Percentiles rank a stretch among this genome's conserved stretches.
These are phyloP conservation scores for Achroia grisella DNA, from an alignment of 1,140 invertebrate species.

Conservation along the genomic window DNA sequence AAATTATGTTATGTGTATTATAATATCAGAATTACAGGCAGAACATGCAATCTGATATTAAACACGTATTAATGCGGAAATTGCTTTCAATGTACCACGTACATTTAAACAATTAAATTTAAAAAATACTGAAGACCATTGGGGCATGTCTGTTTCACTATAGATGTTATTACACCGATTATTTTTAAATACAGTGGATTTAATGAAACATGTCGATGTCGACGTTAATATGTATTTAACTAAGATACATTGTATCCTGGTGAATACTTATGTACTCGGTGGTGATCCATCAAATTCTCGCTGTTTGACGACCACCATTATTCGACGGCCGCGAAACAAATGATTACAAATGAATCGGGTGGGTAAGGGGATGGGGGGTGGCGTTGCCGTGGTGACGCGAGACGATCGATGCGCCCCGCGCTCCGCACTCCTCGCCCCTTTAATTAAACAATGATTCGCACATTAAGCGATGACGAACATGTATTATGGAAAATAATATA, in stretches of 20 bases:
- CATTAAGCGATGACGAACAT: conserved; percentile 47
- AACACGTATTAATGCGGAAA: too few relatives aligned
- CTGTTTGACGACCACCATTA: conserved; percentile 55
- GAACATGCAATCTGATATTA: too few relatives aligned
- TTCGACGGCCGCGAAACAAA: conserved; percentile 66
- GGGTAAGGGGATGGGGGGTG: conserved; percentile 22
- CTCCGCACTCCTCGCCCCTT: conserved; percentile 30
- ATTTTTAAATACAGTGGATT: too few relatives aligned
- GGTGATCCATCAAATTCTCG: conserved; percentile 58
- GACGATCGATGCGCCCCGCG: conserved; percentile 55
- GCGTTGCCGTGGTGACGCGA: conserved; percentile 56
- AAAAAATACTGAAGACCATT: too few relatives aligned
- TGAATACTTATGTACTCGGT: conserved; percentile 6
- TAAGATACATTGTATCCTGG: background rate
- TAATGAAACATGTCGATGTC: background rate
- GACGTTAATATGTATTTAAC: too few relatives aligned
- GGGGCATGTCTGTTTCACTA: too few relatives aligned
- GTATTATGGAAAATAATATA: conserved; percentile 14
- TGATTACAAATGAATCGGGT: conserved; percentile 69
- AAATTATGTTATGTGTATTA: too few relatives aligned
- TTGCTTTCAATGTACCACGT: too few relatives aligned
- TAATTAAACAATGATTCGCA: conserved; percentile 72
- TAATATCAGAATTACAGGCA: too few relatives aligned
- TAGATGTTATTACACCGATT: too few relatives aligned
- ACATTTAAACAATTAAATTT: too few relatives aligned